Percentiles rank a stretch among this genome's conserved stretches.
Conservation (phyloP, 2,888 invertebrate genomes). For the Thecophora atra region DNA sequence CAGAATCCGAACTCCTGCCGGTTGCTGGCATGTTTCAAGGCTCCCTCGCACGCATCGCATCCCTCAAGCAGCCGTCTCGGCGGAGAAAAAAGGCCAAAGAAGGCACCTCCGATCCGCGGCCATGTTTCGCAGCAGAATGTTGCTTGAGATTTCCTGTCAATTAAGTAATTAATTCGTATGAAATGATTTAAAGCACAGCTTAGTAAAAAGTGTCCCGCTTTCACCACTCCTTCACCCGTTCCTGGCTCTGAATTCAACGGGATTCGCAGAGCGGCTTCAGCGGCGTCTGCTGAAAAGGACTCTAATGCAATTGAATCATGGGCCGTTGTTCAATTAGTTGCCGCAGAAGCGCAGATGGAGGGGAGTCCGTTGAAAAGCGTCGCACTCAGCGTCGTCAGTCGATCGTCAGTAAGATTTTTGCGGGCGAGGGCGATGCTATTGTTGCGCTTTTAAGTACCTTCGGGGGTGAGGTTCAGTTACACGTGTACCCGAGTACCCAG, state of each 20-base stretch:
- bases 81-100: too few relatives aligned
- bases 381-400: slow-evolving; percentile 6
- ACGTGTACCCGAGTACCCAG: neutral
- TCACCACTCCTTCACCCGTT: neutral
- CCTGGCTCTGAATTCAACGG: neutral
- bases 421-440: neutral
- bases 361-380: too few relatives aligned
- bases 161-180: slow-evolving; percentile 34
- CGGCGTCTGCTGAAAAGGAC: neutral
- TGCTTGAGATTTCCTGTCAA: slow-evolving; percentile 34
- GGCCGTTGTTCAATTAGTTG: neutral
- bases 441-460: neutral
- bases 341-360: neutral
- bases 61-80: too few relatives aligned
- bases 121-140: neutral
- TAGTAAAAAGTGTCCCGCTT: neutral
- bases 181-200: neutral
- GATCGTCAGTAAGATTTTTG: neutral
- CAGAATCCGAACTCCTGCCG: too few relatives aligned
- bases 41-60: too few relatives aligned
- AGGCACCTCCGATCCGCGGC: too few relatives aligned
- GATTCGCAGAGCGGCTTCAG: neutral
- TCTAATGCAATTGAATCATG: slow-evolving; percentile 19
- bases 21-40: too few relatives aligned
- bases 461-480: neutral